Evolutionary conservation across 2,888 invertebrate species (phyloP).

Genomic region (Cabera pusaria): DNA sequence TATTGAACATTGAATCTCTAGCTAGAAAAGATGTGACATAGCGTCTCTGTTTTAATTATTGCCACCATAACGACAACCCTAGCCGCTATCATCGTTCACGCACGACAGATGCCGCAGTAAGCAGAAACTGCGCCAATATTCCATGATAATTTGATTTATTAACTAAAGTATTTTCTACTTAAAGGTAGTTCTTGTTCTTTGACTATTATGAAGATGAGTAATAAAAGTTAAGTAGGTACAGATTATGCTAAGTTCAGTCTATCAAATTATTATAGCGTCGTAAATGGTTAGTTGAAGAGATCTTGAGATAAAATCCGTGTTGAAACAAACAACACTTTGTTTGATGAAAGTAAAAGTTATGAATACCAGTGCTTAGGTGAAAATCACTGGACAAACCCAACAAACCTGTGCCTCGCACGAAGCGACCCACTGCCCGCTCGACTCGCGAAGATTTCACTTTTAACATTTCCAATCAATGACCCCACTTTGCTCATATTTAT

Average conservation of each 20-base stretch:
- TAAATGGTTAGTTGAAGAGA: too few relatives aligned
- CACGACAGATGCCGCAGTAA: slow-evolving; percentile 12
- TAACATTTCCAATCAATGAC: slow-evolving; percentile 58
- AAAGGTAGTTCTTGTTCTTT: too few relatives aligned
- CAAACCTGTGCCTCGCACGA: slow-evolving; percentile 64
- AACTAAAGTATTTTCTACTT: too few relatives aligned
- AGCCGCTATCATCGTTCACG: slow-evolving; percentile 13
- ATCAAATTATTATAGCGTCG: too few relatives aligned
- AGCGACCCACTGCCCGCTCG: slow-evolving; percentile 68
- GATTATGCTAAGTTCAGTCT: too few relatives aligned
- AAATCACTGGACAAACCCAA: slow-evolving; percentile 71
- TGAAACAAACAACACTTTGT: slow-evolving; percentile 43
- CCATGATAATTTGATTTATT: slow-evolving; percentile 16
- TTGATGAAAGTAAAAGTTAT: slow-evolving; percentile 75
- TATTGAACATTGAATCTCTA: too few relatives aligned
- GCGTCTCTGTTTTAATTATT: too few relatives aligned
- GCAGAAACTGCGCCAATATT: slow-evolving; percentile 9
- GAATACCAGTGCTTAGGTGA: slow-evolving; percentile 57
- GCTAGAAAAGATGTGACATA: too few relatives aligned
- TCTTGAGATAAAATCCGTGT: slow-evolving; percentile 31
- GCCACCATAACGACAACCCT: slow-evolving; percentile 17
- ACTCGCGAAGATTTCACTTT: slow-evolving; percentile 76
- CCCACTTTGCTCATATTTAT: slow-evolving; percentile 36
- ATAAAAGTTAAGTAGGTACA: too few relatives aligned
- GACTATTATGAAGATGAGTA: too few relatives aligned